Conservation (phyloP, 1,140 invertebrate genomes). For the Heliconius hewitsoni region DNA sequence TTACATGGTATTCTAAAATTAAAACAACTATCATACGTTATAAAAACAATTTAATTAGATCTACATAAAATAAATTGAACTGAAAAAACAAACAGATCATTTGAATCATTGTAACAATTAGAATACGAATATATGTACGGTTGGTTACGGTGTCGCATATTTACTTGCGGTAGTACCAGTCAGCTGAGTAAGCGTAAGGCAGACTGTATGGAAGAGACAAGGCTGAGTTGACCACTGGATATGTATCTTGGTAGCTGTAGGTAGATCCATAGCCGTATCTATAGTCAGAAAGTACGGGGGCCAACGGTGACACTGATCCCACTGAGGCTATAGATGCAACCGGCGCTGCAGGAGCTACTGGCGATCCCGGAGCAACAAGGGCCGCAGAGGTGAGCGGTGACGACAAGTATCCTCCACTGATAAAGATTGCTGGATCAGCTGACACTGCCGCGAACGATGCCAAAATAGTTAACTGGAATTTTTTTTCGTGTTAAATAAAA, state of each 20-base stretch:
- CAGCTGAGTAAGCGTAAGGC: constrained; percentile 48
- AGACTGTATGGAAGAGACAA: constrained; percentile 42
- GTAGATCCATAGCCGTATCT: constrained; percentile 46
- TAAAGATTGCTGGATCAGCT: constrained; percentile 5
- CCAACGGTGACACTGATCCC: constrained; percentile 23
- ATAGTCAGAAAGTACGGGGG: constrained; percentile 40
- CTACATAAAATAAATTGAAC: background rate
- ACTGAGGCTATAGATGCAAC: constrained; percentile 32
- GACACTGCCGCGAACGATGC: constrained; percentile 12
- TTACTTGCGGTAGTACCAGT: constrained; percentile 47
- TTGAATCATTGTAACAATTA: background rate
- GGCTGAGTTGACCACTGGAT: constrained; percentile 41
- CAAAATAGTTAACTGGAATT: constrained; percentile 19
- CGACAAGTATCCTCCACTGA: constrained; percentile 21
- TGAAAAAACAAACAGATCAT: background rate
- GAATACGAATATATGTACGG: background rate
- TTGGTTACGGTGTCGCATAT: background rate
- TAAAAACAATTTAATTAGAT: background rate
- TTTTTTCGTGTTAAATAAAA: background rate
- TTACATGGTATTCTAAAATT: background rate
- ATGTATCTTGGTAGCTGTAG: constrained; percentile 44
- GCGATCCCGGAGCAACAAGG: constrained; percentile 32
- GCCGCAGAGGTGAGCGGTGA: constrained; percentile 31
- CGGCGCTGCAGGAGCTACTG: constrained; percentile 37
- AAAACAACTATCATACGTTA: background rate